These are phyloP conservation scores for Eublepharis macularius DNA, from an alignment of 2,113 vertebrate species.

Conservation along the genomic window DNA sequence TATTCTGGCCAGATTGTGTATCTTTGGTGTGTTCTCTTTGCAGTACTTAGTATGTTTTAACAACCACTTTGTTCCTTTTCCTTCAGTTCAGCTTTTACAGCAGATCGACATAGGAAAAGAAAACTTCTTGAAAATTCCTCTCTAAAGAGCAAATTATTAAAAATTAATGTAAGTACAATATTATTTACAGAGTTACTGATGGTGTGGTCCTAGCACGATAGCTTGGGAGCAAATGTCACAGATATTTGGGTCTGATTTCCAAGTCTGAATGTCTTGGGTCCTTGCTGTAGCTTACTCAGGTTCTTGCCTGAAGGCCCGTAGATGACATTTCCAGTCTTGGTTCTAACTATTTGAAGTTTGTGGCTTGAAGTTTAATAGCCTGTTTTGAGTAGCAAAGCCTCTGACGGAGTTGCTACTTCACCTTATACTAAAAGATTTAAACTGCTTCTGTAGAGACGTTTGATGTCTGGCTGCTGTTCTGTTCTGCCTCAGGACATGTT, in stretches of 20 bases:
- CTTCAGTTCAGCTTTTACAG: constrained; percentile 84
- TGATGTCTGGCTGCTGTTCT: neutral
- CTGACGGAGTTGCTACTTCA: neutral
- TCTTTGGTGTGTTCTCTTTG: neutral
- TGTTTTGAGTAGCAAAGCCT: neutral
- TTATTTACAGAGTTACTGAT: neutral
- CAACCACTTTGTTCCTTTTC: constrained; percentile 48
- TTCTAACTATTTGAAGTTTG: neutral
- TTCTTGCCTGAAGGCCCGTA: neutral
- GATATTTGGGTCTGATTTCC: neutral
- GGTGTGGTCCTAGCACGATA: neutral
- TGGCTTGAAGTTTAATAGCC: neutral
- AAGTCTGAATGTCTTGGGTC: too few species aligned
- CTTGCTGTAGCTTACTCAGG: too few species aligned
- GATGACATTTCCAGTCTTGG: neutral
- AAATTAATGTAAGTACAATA: constrained; percentile 86
- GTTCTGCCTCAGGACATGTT: neutral
- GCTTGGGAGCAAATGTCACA: neutral
- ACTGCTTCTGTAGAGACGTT: too few species aligned
- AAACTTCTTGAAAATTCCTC: constrained; percentile 88
- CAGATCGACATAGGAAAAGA: constrained; percentile 92
- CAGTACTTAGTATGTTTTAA: neutral
- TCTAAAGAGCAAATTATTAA: constrained; percentile 87
- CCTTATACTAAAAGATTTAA: neutral
- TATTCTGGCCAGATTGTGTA: neutral